Evolutionary conservation across 2,797 vertebrate genomes (phyloP), one percentile per base, ranked within the genome.

Genomic region (Malurus splendens): DNA sequence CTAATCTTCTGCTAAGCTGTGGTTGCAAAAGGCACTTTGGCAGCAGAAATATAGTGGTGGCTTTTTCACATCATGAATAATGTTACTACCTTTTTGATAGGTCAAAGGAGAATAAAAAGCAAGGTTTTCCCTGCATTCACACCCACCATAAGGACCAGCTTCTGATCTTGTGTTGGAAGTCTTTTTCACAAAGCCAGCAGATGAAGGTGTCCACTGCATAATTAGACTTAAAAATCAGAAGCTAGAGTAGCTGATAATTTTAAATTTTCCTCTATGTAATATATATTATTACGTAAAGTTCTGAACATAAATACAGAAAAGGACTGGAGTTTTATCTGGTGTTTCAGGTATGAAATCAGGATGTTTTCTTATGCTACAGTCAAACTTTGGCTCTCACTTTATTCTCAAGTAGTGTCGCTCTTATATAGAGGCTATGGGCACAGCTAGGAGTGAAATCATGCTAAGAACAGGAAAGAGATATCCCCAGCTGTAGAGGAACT

Each of bases 81-180:
- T 50, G 55, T 56, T 76, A 90, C 47, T 88, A 81, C 56, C 42
- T 61, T 95, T 87, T 74, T 84, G 83, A 41, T 75, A 94, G 68
- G 78, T 93, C 78, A 93, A 90, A 87, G 8, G 1, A 68, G 19
- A 82, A 70, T 30, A 70, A 33, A 89, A 74, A 77, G 52, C 36
- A 64, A 79, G 9, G 7, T 28, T 68, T 78, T 44, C 24, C 11
- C 14, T 50, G 13, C 20, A 18, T 54, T 73, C 24, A 10, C 8
- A 73, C 36, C 7, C 39, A 79, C 78, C 90, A 60, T 27, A 10
- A 5, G 50, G 90, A 84, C 64, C 64, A 82, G 50, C 30, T 57
- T 91, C 60, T 86, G 51, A 85, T 62, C 24, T 55, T 25, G 30
- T 78, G 65, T 82, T 89, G 76, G n/a, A 25, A 22, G 5, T 8